A percentile compares a stretch with the other conserved stretches of the same genome.
These are phyloP conservation scores for Cuniculus paca DNA, from an alignment of 2,797 vertebrate genomes.

Conservation along the genomic window DNA sequence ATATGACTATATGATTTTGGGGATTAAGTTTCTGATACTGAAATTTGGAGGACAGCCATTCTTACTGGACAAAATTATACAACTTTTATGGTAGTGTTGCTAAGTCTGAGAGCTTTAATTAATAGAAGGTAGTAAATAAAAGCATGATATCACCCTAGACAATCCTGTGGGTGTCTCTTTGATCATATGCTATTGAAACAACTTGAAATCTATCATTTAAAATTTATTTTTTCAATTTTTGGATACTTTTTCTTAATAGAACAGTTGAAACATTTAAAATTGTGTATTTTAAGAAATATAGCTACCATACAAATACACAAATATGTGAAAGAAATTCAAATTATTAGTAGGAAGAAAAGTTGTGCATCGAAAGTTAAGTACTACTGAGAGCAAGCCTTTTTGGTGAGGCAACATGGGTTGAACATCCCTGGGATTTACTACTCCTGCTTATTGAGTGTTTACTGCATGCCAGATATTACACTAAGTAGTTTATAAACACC, in stretches of 20 bases:
- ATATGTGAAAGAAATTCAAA: neutral
- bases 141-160: neutral
- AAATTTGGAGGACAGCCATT: neutral
- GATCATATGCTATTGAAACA: neutral
- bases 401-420: neutral
- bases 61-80: neutral
- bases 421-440: neutral
- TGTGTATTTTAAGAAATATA: neutral
- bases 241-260: neutral
- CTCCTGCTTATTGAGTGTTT: neutral
- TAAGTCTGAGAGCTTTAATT: neutral
- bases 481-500: neutral
- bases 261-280: neutral
- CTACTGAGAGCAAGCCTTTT: neutral
- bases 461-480: neutral
- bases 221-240: neutral
- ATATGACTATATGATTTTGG: neutral
- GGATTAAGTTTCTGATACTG: neutral
- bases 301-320: neutral
- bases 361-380: neutral
- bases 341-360: neutral
- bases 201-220: neutral
- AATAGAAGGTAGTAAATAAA: neutral
- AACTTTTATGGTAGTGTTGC: neutral
- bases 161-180: neutral